Conservation (phyloP, 2,113 vertebrate species). For the Bos indicus region DNA sequence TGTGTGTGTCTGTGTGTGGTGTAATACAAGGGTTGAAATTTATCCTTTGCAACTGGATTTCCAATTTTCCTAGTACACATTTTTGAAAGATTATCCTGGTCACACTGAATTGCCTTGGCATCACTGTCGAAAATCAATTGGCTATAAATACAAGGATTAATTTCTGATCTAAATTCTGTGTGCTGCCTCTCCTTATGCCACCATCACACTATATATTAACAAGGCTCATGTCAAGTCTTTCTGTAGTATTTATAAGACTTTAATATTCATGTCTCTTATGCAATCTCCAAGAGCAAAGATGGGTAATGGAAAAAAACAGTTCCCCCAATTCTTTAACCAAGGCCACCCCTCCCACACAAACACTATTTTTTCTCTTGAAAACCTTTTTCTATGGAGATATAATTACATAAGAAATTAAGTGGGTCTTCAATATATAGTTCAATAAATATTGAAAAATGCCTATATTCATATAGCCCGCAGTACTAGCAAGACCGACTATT, state of each 20-base stretch:
- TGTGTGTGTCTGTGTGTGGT: neutral
- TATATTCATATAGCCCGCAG: neutral
- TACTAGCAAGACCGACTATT: neutral
- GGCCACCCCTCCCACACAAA: accelerated
- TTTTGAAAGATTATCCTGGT: neutral
- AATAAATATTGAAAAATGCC: neutral
- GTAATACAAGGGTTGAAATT: neutral
- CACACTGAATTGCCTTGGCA: neutral
- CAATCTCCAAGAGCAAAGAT: neutral
- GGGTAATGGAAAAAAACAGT: neutral
- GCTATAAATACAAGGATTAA: neutral
- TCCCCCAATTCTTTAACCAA: neutral
- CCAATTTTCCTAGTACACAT: neutral
- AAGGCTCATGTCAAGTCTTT: neutral
- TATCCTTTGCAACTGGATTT: neutral
- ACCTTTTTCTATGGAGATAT: neutral
- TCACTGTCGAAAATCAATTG: neutral
- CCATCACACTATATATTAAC: neutral
- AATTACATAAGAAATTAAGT: neutral
- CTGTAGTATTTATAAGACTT: neutral
- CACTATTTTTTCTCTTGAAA: neutral
- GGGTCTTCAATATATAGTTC: neutral
- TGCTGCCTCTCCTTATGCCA: neutral
- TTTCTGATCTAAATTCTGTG: neutral
- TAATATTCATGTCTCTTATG: neutral